Evolutionary conservation across 1,140 invertebrate species (phyloP), one percentile per base, ranked within the genome.

Genomic region (Sarcophaga peregrina): DNA sequence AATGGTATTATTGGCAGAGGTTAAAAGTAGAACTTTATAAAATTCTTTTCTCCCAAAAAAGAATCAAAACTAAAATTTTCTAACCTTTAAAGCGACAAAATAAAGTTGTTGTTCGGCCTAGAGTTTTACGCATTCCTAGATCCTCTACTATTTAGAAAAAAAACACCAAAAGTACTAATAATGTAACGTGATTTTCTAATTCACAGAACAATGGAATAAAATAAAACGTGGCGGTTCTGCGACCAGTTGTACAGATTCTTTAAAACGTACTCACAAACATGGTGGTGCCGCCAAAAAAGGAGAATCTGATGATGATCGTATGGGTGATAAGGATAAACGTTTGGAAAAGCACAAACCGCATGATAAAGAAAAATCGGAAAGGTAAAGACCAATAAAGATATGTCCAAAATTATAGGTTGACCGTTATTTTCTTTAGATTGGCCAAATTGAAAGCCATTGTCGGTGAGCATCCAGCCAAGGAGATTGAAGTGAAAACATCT

Each of bases 401-500:
- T n/a, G 3, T 6, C 9, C 1, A 73, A 73, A 25, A 45, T 82
- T 83, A 47, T 89, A 52, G 5, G 8, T 10, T 52, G 1, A 52
- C 2, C n/a, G 6, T 7, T n/a, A 7, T 89, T 81, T 73, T 5
- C 54, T 75, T 4, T 83, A 93, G 94, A 87, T 89, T 95, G 85
- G 91, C 93, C 72, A 94, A 94, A 87, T 91, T 95, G 88, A 87
- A 91, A 91, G 88, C 94, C 9, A 92, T 94, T 80, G 91, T 92
- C 13, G 90, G 90, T 0, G 91, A 91, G 83, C 90, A 92, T 82
- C 90, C 91, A 72, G 93, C 93, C 84, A 93, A 94, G 85, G 95
- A 97, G 88, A 93, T 97, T 20, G 91, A 96, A 72, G 94, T 96
- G 2, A 94, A 95, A 86, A 96, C 96, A 10, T 94, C 95, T 0